These are phyloP conservation scores for Megaceryle maxima DNA, from an alignment of 2,113 vertebrate genomes.

Conservation along the genomic window DNA sequence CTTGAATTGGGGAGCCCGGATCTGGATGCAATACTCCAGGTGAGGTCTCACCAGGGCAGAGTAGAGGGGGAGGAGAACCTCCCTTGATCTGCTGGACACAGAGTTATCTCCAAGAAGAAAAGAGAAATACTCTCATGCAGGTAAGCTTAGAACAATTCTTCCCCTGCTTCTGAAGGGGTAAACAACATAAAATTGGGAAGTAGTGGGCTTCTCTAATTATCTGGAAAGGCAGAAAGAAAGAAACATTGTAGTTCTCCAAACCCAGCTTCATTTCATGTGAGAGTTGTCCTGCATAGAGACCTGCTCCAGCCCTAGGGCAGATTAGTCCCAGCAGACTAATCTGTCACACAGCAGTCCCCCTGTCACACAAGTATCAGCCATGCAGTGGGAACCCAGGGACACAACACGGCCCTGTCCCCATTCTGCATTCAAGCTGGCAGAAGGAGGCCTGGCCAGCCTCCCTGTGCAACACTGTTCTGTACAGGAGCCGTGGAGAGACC, in stretches of 20 bases:
- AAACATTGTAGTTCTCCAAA: background rate
- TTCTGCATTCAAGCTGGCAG: background rate
- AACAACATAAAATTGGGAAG: background rate
- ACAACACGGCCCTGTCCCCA: background rate
- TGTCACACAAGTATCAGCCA: background rate
- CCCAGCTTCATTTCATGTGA: background rate
- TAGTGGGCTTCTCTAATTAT: background rate
- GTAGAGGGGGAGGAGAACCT: too few relatives aligned
- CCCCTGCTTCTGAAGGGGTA: background rate
- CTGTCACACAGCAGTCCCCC: too few relatives aligned
- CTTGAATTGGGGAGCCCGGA: too few relatives aligned
- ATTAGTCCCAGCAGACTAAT: background rate
- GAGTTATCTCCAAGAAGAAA: background rate
- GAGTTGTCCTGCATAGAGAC: background rate
- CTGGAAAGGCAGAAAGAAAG: background rate
- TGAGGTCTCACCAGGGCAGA: too few relatives aligned
- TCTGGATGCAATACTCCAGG: too few relatives aligned
- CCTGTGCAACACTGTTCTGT: background rate
- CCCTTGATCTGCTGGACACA: too few relatives aligned
- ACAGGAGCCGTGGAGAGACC: background rate
- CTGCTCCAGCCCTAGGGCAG: too few relatives aligned
- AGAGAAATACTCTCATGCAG: background rate
- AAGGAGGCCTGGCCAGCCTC: background rate
- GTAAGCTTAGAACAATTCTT: background rate
- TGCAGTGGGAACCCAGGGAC: background rate